Evolutionary conservation across 2,888 invertebrate species (phyloP).

Genomic region (Euproctis similis): DNA sequence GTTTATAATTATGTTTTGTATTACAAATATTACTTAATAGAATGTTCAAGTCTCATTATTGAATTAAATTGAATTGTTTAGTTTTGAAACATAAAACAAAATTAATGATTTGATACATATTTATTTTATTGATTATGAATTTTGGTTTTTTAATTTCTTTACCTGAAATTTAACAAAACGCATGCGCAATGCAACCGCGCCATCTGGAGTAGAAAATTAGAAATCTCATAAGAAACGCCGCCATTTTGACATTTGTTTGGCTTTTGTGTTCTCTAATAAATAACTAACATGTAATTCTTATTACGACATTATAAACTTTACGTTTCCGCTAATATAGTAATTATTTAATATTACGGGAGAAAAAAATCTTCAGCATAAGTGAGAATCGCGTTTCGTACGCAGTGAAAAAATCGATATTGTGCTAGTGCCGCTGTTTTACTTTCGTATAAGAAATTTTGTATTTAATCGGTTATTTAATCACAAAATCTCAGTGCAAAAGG

Average conservation of each 20-base stretch:
- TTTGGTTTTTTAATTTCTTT: too few species aligned
- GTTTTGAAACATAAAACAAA: too few species aligned
- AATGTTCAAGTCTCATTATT: too few species aligned
- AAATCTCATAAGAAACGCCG: slow-evolving; percentile 54
- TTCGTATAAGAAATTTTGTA: slow-evolving; percentile 41
- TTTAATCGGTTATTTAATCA: slow-evolving; percentile 27
- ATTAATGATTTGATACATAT: too few species aligned
- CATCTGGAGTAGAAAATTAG: slow-evolving; percentile 44
- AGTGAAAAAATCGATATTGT: slow-evolving; percentile 64
- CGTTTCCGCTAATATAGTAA: slow-evolving; percentile 31
- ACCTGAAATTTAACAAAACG: slow-evolving; percentile 58
- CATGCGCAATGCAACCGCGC: slow-evolving; percentile 58
- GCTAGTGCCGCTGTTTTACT: slow-evolving; percentile 65
- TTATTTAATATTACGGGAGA: slow-evolving; percentile 25
- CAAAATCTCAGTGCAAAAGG: slow-evolving; percentile 11
- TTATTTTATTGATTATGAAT: too few species aligned
- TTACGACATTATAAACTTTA: slow-evolving; percentile 31
- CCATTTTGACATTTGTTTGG: slow-evolving; percentile 77
- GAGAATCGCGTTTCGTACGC: slow-evolving; percentile 34
- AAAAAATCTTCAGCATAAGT: slow-evolving; percentile 33
- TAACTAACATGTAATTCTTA: slow-evolving; percentile 52
- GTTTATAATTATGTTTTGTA: too few species aligned
- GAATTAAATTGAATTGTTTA: too few species aligned
- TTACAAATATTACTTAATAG: too few species aligned
- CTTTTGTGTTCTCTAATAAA: slow-evolving; percentile 62